Base-by-base conservation (phyloP, 1,140 invertebrate genomes). In the Dufourea novaeangliae region DNA sequence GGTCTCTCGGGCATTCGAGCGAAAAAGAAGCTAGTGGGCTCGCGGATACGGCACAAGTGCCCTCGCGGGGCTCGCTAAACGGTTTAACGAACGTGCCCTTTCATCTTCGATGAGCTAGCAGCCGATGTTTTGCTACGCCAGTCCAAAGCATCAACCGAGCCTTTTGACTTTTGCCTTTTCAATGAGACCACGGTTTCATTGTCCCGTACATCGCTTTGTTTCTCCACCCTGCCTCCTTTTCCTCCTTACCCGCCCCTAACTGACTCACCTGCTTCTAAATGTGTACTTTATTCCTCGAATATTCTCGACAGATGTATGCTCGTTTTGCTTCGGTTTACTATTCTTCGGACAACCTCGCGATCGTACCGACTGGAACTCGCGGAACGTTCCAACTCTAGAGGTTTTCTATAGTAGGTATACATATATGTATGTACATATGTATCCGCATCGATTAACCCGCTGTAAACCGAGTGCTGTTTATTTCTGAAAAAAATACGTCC, bases 11-110 rank as follows among this genome's bases (percentile, higher is more conserved):
- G 52, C 20, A 6, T 34, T 50, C 52, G 62, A 57, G 66, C 61
- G 61, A 71, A 61, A 71, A 70, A 67, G 71, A 54, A 76, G n/a
- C n/a, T n/a, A n/a, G n/a, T n/a, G n/a, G n/a, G n/a, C n/a, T n/a
- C n/a, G n/a, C n/a, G 61, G 66, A 80, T 80, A 59, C 50, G 70
- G 46, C 76, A 41, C 80, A 54, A 82, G 72, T 56, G 62, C 68
- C 44, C 71, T 66, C 59, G 41, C 50, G 78, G 52, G 39, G 63
- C 25, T 41, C 57, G 61, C 63, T 61, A 71, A 80, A 77, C 71
- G 46, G 50, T 56, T 54, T 17, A 39, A 62, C 25, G 10, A 52
- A 37, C 59, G 57, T 34, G 29, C 5, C n/a, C 57, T 50, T 62
- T 62, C 57, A 39, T 72, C 41, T 59, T 22, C 25, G 69, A 62